A percentile compares a stretch with the other conserved stretches of the same genome.
Evolutionary conservation across 2,888 invertebrate species (phyloP).

Genomic region (Caenorhabditis zanzibari): DNA sequence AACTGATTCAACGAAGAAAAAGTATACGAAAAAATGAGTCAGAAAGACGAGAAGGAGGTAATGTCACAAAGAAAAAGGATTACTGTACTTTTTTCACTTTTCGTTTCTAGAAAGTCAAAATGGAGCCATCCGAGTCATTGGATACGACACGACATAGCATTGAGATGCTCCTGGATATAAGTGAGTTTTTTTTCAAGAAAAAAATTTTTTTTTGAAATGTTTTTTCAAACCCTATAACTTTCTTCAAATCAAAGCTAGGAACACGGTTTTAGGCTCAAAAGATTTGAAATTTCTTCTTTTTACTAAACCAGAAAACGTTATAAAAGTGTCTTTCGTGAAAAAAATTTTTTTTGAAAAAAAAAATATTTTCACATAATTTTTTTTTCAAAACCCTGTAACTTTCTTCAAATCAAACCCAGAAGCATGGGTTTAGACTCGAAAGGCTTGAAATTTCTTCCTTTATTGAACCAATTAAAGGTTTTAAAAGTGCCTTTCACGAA

Average conservation of each 20-base stretch:
- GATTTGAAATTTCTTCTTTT: too few relatives aligned
- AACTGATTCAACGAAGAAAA: conserved; percentile 6
- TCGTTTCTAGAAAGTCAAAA: conserved; percentile 13
- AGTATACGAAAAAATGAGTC: conserved; percentile 1
- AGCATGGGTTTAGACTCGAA: too few relatives aligned
- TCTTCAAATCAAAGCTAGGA: neutral
- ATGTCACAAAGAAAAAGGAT: neutral
- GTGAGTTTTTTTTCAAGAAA: conserved; percentile 27
- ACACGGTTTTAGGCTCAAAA: neutral
- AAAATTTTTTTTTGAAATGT: neutral
- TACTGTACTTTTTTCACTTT: neutral
- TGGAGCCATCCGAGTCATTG: too few relatives aligned
- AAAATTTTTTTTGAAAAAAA: too few relatives aligned
- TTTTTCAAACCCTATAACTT: neutral
- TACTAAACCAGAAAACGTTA: too few relatives aligned
- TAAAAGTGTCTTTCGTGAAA: too few relatives aligned
- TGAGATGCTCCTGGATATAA: conserved; percentile 36
- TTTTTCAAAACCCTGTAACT: too few relatives aligned
- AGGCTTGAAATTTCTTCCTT: too few relatives aligned
- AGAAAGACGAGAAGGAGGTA: neutral
- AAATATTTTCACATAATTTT: too few relatives aligned
- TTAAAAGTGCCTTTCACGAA: too few relatives aligned
- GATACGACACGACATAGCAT: conserved; percentile 37
- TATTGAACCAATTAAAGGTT: too few relatives aligned
- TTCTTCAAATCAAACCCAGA: too few relatives aligned